Base-by-base conservation (phyloP, 2,888 invertebrate species). In the Morpho achilles region DNA sequence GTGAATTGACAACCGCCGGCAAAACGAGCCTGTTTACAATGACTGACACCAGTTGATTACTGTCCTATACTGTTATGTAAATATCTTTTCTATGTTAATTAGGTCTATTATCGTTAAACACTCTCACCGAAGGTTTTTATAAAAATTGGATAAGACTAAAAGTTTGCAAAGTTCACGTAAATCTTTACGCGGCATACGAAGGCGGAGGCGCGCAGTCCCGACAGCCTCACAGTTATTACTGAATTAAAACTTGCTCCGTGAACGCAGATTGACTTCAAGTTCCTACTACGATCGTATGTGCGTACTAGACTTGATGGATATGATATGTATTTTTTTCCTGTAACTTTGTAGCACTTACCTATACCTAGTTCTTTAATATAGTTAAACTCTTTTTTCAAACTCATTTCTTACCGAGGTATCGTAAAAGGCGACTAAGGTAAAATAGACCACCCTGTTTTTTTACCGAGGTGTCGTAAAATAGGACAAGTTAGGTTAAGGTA, bases 161-260 rank as follows among this genome's bases (percentile, higher is more conserved):
- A 86, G 79, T 84, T 87, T 82, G 63, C 59, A 54, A 75, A 76
- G 72, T 80, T 79, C 63, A 73, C 88, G 88, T 83, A 80, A 84
- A 81, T 72, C 70, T 82, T 82, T 82, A 78, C 88, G 88, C 82
- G 82, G 72, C 66, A 64, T 69, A 66, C 68, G 69, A 69, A 66
- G 62, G 67, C 64, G 73, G 76, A 82, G 76, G 80, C 88, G 87
- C 82, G 87, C 84, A 71, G 78, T 76, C 80, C 72, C 72, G 71
- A 51, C 80, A 77, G 73, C 76, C 77, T 82, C 82, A 56, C 76
- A 69, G 73, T 82, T 77, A 73, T 77, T 80, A 88, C 88, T 88
- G 85, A 82, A 68, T 64, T 62, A 58, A 58, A 58, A 67, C 59
- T 63, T 60, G 51, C 50, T 47, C 47, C 74, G 75, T 75, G 71